Evolutionary conservation across 2,888 invertebrate species (phyloP), one percentile per base, ranked within the genome.

Genomic region (Sylvicola cinctus): DNA sequence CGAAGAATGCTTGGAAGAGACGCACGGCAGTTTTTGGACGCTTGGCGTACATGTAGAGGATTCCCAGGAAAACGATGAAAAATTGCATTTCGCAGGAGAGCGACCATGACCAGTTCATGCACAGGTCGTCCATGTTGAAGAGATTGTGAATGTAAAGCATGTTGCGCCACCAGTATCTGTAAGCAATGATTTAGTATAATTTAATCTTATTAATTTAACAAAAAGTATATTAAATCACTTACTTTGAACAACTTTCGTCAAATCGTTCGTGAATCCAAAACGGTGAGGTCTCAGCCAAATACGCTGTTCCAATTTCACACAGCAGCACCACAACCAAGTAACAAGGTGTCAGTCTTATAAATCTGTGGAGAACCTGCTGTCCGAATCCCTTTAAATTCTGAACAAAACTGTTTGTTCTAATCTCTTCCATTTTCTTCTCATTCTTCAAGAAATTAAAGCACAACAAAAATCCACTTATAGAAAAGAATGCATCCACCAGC

Each of bases 21-120:
- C n/a, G n/a, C n/a, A n/a, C n/a, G n/a, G n/a, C n/a, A n/a, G n/a
- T n/a, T n/a, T n/a, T n/a, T n/a, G n/a, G n/a, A 44, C 42, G 58
- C 58, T 50, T 57, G 23, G 44, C 49, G 39, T 57, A 58, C 4
- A 50, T 36, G 16, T 58, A 55, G 4, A 58, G 43, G 16, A 57
- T 33, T 1, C 43, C 40, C 12, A 52, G 51, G 31, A 52, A 52
- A 23, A 58, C 31, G 3, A 55, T 40, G 26, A 53, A 58, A 43
- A 52, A 58, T 41, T 58, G 58, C 58, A 58, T 58, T 42, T 58
- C 58, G 36, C 58, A 58, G 29, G 58, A 56, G 39, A 60, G 37
- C 2, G 58, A 58, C 58, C 60, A 60, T 13, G 56, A 55, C 60
- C 60, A 60, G 17, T 54, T 58, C 35, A 55, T 48, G 34, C 60